Evolutionary conservation across 2,888 invertebrate species (phyloP).

Genomic region (Marasmarcha lunaedactyla): DNA sequence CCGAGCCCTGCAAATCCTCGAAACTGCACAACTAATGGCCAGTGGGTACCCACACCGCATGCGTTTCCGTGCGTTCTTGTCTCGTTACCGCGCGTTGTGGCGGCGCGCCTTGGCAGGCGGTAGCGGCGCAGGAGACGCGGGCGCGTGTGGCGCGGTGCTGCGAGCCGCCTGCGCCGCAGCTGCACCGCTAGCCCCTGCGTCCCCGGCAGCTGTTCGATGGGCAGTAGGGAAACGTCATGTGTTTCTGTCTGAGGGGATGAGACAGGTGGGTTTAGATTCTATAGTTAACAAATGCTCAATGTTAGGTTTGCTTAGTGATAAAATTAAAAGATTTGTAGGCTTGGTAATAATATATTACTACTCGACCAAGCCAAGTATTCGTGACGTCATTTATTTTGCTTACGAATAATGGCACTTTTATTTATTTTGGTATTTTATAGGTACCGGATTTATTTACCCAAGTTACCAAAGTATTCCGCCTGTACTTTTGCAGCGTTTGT

Average conservation of each 20-base stretch:
- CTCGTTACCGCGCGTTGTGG: conserved; percentile 86
- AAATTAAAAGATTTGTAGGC: no score
- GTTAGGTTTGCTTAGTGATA: no score
- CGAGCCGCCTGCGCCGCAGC: conserved; percentile 81
- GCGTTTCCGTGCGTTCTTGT: conserved; percentile 93
- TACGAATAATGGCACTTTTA: no score
- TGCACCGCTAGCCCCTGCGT: conserved; percentile 82
- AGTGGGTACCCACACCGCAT: conserved; percentile 95
- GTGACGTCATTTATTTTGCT: no score
- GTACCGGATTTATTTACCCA: no score
- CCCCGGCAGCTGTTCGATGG: conserved; percentile 77
- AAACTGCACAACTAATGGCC: conserved; percentile 95
- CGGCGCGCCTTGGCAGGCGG: conserved; percentile 76
- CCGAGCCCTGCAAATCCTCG: conserved; percentile 89
- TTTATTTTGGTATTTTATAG: no score
- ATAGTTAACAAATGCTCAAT: no score
- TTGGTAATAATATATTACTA: no score
- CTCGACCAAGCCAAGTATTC: no score
- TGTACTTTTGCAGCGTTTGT: no score
- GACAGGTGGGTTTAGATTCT: conserved; percentile 73
- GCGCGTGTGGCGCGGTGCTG: conserved; percentile 80
- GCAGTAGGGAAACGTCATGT: conserved; percentile 93
- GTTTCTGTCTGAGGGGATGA: conserved; percentile 92
- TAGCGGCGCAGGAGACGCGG: conserved; percentile 65
- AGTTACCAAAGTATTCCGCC: no score